Percentiles rank a stretch among this genome's conserved stretches.
Evolutionary conservation across 2,888 invertebrate genomes (phyloP).

Genomic region (Elgonia sp.): DNA sequence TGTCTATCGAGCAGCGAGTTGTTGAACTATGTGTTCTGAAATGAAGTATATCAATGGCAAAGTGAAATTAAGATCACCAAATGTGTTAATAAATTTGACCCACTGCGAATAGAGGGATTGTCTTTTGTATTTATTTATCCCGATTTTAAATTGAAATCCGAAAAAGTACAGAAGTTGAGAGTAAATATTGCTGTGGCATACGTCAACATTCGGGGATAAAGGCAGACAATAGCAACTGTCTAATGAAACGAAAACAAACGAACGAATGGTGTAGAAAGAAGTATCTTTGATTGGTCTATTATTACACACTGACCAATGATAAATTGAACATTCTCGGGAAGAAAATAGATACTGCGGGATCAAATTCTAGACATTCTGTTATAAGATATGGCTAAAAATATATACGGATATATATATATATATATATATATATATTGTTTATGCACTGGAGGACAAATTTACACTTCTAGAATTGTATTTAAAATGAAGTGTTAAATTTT

Average conservation of each 20-base stretch:
- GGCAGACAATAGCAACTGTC: too few relatives aligned
- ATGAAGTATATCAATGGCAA: neutral
- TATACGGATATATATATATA: too few relatives aligned
- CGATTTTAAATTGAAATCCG: neutral
- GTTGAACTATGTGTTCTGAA: conserved; percentile 6
- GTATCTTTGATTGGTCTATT: conserved; percentile 41
- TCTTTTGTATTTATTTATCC: too few relatives aligned
- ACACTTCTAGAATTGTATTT: too few relatives aligned
- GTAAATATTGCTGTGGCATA: neutral
- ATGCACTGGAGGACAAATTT: too few relatives aligned
- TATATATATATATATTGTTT: too few relatives aligned
- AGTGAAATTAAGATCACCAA: neutral
- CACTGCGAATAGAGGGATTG: neutral
- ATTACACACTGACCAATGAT: conserved; percentile 25
- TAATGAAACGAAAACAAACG: conserved; percentile 17
- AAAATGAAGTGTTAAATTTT: too few relatives aligned
- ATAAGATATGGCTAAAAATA: too few relatives aligned
- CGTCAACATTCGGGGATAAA: too few relatives aligned
- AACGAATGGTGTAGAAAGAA: conserved; percentile 1
- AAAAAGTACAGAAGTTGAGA: neutral
- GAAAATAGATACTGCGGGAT: conserved; percentile 1
- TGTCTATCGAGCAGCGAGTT: neutral
- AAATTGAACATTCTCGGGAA: conserved; percentile 16
- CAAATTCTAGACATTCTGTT: too few relatives aligned
- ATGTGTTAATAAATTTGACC: neutral